Base-by-base conservation (phyloP, 1,140 invertebrate genomes). In the Drosophila repletoides region DNA sequence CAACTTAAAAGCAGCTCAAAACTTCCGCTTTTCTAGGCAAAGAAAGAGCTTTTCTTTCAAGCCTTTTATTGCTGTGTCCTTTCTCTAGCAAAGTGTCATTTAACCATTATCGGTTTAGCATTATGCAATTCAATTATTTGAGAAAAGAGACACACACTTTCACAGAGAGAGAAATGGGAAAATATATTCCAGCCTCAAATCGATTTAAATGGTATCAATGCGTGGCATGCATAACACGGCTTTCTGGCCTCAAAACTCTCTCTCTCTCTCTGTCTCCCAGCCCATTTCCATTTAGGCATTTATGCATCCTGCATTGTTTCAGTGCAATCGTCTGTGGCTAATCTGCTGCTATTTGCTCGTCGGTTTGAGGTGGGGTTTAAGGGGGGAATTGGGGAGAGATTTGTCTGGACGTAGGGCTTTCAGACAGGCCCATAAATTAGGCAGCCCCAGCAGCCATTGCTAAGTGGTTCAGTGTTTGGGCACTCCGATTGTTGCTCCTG, bases 281-380 rank as follows among this genome's bases (percentile, higher is more conserved):
- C 56, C 56, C 6, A 33, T 31, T 46, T 58, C 21, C 7, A n/a
- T 19, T 17, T 10, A 33, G 46, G 2, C n/a, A n/a, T 5, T 14
- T 52, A 7, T 64, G 49, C 60, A 64, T 26, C 17, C 7, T 31
- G 66, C 66, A 69, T 73, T 75, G 80, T 84, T 84, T 68, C 80
- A 74, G 70, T 84, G 80, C 74, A 86, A 86, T 83, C 70, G 80
- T 79, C 79, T 79, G 79, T 84, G 74, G 59, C 79, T 83, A 83
- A 83, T 83, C 79, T 81, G 43, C 52, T 43, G 71, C 66, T 79
- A 86, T 86, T 84, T 86, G 65, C 71, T 59, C 66, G 22, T 7
- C 19, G 31, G n/a, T 29, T 2, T 31, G 29, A 31, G 29, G 3
- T n/a, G 2, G 12, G 14, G 41, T 14, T 5, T 14, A 5, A 36